Evolutionary conservation across 1,140 invertebrate genomes (phyloP).

Genomic region (Yoshiicerus persimilis): DNA sequence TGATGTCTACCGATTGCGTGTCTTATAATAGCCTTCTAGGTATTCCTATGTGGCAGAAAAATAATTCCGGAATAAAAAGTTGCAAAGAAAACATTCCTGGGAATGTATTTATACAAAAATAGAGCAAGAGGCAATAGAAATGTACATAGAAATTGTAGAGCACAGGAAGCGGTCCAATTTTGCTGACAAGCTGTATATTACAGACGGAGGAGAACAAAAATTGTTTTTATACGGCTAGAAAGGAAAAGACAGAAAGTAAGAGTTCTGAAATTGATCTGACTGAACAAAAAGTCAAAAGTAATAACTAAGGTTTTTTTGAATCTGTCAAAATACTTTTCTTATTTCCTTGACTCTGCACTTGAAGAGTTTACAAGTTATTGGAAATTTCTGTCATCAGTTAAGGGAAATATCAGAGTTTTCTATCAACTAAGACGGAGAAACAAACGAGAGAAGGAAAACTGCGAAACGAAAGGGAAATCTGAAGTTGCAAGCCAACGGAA

Average conservation of each 20-base stretch:
- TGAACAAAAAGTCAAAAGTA: neutral
- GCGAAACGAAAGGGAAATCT: neutral
- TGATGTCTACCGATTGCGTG: neutral
- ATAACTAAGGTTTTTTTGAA: neutral
- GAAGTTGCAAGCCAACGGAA: neutral
- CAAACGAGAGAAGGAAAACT: neutral
- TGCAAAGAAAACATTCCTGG: neutral
- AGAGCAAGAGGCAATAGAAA: neutral
- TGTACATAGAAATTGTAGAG: neutral
- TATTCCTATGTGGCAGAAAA: neutral
- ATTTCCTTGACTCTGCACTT: neutral
- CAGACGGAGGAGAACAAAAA: neutral
- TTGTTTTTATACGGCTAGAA: neutral
- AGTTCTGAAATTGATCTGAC: conserved; percentile 1
- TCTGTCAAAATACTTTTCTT: conserved; percentile 15
- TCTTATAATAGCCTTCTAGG: neutral
- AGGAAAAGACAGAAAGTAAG: neutral
- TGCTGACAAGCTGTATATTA: neutral
- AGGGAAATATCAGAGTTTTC: neutral
- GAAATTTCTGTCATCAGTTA: neutral
- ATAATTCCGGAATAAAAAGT: neutral
- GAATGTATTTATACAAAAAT: neutral
- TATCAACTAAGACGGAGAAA: neutral
- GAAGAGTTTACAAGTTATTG: neutral
- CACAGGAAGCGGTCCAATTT: neutral